Evolutionary conservation across 2,113 vertebrate species (phyloP).

Genomic region (Notechis scutatus): DNA sequence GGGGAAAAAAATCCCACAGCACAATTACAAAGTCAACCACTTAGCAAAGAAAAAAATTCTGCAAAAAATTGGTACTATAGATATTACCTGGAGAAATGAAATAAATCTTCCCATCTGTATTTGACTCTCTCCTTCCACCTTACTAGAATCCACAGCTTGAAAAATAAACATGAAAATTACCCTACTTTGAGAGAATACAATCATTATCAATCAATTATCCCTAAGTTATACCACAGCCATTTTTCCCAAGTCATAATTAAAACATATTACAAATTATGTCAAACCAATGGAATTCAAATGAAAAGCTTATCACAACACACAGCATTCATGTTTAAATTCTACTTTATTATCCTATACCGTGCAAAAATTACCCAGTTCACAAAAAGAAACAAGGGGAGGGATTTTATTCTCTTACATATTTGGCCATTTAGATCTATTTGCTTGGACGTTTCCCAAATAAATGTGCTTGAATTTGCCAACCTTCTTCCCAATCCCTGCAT

Average conservation of each 20-base stretch:
- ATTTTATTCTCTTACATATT: not conserved
- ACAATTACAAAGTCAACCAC: slow-evolving; percentile 8
- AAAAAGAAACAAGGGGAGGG: not conserved
- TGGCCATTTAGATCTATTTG: not conserved
- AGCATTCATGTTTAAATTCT: not conserved
- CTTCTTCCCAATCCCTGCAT: not conserved
- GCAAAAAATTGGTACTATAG: not conserved
- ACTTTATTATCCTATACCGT: not conserved
- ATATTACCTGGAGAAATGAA: slow-evolving; percentile 92
- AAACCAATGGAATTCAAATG: not conserved
- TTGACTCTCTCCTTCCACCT: slow-evolving; percentile 92
- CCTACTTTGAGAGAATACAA: slow-evolving; percentile 30
- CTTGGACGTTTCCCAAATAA: not conserved
- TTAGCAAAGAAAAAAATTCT: slow-evolving; percentile 19
- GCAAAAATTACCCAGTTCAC: not conserved
- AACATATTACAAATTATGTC: not conserved
- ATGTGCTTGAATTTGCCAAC: not conserved
- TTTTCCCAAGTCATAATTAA: not conserved
- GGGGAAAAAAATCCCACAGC: not conserved
- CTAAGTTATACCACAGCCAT: not conserved
- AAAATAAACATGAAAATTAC: slow-evolving; percentile 48
- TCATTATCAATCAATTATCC: not conserved
- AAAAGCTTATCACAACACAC: not conserved
- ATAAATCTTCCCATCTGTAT: slow-evolving; percentile 98
- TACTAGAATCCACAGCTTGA: slow-evolving; percentile 86